phyloP scores from a whole-genome alignment of 2,888 invertebrate genomes.

The Drosophila atripex region DNA sequence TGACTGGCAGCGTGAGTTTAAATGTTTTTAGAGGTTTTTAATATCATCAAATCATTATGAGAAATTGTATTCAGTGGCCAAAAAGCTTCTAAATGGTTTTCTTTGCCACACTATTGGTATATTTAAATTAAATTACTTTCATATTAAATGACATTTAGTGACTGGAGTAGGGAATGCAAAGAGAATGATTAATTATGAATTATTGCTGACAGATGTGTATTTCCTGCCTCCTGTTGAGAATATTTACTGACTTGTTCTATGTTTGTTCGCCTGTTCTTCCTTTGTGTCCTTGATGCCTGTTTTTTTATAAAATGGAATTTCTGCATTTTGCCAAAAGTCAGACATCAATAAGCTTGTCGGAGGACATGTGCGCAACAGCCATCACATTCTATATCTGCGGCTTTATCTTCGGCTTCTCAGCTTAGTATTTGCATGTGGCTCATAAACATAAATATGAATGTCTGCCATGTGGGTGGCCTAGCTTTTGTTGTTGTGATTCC shows the following conservation, averaged over 20 bases:
- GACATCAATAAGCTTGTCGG: constrained; percentile 50
- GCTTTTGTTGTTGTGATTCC: constrained; percentile 1
- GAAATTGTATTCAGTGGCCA: constrained; percentile 22
- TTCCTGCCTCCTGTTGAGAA: constrained; percentile 1
- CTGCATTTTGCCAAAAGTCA: constrained; percentile 46
- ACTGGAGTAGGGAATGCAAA: not conserved
- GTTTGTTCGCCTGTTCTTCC: not conserved
- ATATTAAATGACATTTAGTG: constrained; percentile 7
- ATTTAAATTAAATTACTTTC: constrained; percentile 23
- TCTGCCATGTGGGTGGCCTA: constrained; percentile 25
- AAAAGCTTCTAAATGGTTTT: not conserved
- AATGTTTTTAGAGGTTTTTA: constrained; percentile 54
- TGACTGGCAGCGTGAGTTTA: constrained; percentile 13
- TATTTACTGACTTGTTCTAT: not conserved
- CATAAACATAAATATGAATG: constrained; percentile 56
- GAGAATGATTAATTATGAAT: constrained; percentile 33
- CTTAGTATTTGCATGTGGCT: constrained; percentile 21
- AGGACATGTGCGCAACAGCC: constrained; percentile 15
- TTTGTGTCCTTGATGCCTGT: not conserved
- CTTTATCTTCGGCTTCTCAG: constrained; percentile 11
- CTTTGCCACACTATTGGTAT: not conserved
- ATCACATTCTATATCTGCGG: not conserved
- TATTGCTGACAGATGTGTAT: constrained; percentile 13
- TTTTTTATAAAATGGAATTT: constrained; percentile 20
- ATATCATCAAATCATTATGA: constrained; percentile 48